Evolutionary conservation across 2,888 invertebrate species (phyloP), one percentile per base, ranked within the genome.

Genomic region (Melikaiella ostensackeni): DNA sequence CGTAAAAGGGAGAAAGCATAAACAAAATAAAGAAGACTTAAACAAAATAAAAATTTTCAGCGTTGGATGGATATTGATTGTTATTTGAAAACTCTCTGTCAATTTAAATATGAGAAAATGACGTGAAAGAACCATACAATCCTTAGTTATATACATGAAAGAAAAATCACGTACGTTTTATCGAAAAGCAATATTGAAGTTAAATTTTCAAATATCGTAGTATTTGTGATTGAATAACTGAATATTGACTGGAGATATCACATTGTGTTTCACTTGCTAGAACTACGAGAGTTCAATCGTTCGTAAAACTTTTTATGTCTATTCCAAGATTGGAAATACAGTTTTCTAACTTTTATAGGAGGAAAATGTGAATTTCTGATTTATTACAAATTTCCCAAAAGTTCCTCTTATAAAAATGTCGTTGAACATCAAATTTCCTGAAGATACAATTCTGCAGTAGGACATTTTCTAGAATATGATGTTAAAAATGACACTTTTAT

Each of bases 221-320:
- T 64, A 38, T 64, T 38, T 38, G 13, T 38, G 24, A 64, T 16
- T 64, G 64, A 64, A 64, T 64, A 64, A 64, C 38, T 64, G 64
- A 64, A 64, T 64, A 64, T 42, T 64, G 38, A 38, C 38, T 21
- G 1, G 64, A 11, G 38, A 64, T 38, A 64, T 38, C 38, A 64
- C 64, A 38, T 42, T 64, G 24, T 64, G 38, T 42, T 42, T 42
- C 38, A 38, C 6, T 24, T 64, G 16, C 38, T 38, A 24, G 30
- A 62, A 64, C 21, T 38, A 64, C 64, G 35, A 24, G 38, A 64
- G 38, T 64, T 64, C 64, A 64, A 64, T 42, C 16, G 64, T 11
- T 38, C 64, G 64, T 55, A 16, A 64, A 64, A 64, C 64, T 64
- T 38, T 64, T 38, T 21, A 55, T 21, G 21, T 55, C 21, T 9